Evolutionary conservation across 2,888 invertebrate species (phyloP).

Genomic region (Gisinianus flammeolus): DNA sequence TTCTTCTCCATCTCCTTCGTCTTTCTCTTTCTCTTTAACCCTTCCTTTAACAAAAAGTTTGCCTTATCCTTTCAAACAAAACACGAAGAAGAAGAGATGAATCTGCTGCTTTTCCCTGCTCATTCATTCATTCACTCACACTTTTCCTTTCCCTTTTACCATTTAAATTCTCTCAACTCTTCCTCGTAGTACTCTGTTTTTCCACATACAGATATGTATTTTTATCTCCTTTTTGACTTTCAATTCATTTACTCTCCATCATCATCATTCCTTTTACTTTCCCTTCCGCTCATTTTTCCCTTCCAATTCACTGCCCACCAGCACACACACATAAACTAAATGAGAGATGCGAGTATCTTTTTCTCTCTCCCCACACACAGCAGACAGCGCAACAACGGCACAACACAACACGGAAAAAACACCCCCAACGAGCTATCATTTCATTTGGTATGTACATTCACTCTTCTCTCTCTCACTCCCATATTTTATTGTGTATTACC

Average conservation of each 20-base stretch:
- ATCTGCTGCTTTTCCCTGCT: background rate
- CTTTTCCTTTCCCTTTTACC: background rate
- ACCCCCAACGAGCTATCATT: background rate
- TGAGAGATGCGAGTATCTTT: background rate
- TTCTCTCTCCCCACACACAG: background rate
- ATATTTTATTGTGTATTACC: background rate
- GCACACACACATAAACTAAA: background rate
- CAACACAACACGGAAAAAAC: too few relatives aligned
- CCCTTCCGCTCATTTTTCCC: background rate
- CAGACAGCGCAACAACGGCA: too few relatives aligned
- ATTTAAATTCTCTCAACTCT: background rate
- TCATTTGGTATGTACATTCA: too few relatives aligned
- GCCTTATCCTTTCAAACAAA: background rate
- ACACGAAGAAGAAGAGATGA: background rate
- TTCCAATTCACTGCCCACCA: background rate
- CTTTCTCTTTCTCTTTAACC: background rate
- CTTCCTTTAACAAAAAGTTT: background rate
- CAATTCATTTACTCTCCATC: slow-evolving; percentile 46
- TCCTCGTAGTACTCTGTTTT: background rate
- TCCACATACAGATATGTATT: background rate
- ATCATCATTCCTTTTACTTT: slow-evolving; percentile 35
- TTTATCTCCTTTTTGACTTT: background rate
- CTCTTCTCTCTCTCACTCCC: background rate
- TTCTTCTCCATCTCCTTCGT: background rate
- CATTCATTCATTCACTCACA: background rate